Percentiles rank a stretch among this genome's conserved stretches.
phyloP scores from a whole-genome alignment of 37 sponge, comb jelly and placozoan genomes.

The Amphimedon queenslandica region DNA sequence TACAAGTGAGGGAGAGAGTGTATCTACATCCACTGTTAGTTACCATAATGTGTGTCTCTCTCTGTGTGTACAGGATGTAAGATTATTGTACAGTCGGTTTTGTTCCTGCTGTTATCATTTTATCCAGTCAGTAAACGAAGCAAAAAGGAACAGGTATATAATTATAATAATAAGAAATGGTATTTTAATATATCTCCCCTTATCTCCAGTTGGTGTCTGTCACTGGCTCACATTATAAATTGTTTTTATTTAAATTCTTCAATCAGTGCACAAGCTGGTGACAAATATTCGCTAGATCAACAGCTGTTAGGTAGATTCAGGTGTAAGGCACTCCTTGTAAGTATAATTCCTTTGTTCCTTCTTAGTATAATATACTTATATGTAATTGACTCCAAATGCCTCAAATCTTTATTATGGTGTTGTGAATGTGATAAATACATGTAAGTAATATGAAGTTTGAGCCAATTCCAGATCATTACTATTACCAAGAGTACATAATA shows the following conservation, averaged over 20 bases:
- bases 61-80: slow-evolving; percentile 5
- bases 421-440: no score
- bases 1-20: slow-evolving; percentile 4
- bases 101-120: slow-evolving; percentile 9
- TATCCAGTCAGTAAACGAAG: slow-evolving; percentile 3
- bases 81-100: neutral
- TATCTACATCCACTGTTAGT: no score
- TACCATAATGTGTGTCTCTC: no score
- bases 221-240: neutral
- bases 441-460: no score
- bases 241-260: neutral
- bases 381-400: no score
- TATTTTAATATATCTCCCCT: slow-evolving; percentile 2
- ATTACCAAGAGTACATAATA: no score
- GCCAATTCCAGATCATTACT: no score
- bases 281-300: neutral
- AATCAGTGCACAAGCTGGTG: neutral
- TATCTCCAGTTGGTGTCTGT: neutral
- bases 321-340: neutral
- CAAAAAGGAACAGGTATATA: neutral
- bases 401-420: no score
- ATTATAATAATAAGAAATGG: no score
- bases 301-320: neutral
- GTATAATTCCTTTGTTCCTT: no score
- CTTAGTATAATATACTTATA: no score